These are phyloP conservation scores for Paralichthys olivaceus DNA, from an alignment of 2,113 vertebrate genomes.

Conservation along the genomic window DNA sequence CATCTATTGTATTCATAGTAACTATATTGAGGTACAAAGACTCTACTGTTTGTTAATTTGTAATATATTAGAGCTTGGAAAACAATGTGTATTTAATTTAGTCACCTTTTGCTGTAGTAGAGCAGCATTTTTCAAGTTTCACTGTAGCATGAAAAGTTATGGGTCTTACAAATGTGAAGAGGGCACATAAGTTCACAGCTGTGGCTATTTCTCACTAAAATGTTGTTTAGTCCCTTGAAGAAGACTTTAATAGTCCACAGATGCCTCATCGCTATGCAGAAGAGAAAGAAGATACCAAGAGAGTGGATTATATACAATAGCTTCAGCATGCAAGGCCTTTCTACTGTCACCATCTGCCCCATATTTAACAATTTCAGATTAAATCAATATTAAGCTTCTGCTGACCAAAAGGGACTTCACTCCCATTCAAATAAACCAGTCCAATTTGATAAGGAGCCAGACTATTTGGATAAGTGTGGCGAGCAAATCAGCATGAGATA, in stretches of 20 bases:
- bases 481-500: conserved; percentile 62
- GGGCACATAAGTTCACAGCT: not conserved
- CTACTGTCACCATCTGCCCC: conserved; percentile 60
- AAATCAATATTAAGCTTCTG: conserved; percentile 77
- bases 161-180: not conserved
- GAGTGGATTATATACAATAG: conserved; percentile 47
- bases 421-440: conserved; percentile 75
- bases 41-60: conserved; percentile 38
- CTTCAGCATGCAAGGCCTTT: conserved; percentile 67
- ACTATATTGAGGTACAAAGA: conserved; percentile 29
- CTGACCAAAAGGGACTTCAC: conserved; percentile 70
- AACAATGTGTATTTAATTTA: conserved; percentile 16
- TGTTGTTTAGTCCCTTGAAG: not conserved
- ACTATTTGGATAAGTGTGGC: conserved; percentile 69
- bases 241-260: conserved; percentile 16
- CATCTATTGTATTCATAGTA: conserved; percentile 63
- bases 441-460: conserved; percentile 74
- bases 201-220: not conserved
- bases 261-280: conserved; percentile 11
- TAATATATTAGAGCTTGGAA: conserved; percentile 19
- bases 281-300: conserved; percentile 26
- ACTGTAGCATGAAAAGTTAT: not conserved
- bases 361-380: conserved; percentile 80
- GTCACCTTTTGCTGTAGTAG: not conserved
- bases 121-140: conserved; percentile 5